Base-by-base conservation (phyloP, 1,140 invertebrate genomes). In the Nautilus pompilius region DNA sequence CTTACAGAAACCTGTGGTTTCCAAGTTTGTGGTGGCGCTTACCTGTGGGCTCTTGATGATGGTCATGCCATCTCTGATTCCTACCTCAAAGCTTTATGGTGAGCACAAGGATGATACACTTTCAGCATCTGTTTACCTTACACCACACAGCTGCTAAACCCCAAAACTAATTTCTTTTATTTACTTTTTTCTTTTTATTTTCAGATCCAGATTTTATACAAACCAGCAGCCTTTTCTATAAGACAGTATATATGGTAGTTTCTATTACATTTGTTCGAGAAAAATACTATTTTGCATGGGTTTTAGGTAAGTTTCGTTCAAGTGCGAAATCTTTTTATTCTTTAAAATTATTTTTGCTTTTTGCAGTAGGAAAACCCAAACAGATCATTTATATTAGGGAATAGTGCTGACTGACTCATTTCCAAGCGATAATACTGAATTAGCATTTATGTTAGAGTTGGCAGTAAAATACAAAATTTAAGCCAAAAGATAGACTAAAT, bases 201-300 rank as follows among this genome's bases (percentile, higher is more conserved):
- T 34, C 75, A 88, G 90, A 90, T 46, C 84, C 88, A 30, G 86
- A 88, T 45, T 93, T 90, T 77, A 70, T 92, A 6, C 71, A 87
- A 17, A 83, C 86, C 36, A 87, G 86, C 17, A 84, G 84, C 13
- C 79, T 90, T 26, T 32, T 85, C 5, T 89, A 90, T 67, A 88
- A 90, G 79, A 82, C 90, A 30, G 88, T 89, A 85, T 97, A 91
- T 82, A 46, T 95, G 62, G 87, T 90, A 71, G 82, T 92, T 41
- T 86, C 88, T 22, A 92, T 92, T 29, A 87, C 91, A 67, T 83
- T 81, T 28, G 70, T 73, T 22, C 67, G 77, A 66, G 90, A 90
- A 77, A 97, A 97, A 83, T 98, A 98, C 84, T 98, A 98, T 83
- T 93, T 96, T 79, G 96, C 95, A 3, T 99, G 96, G 95, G 86